These are phyloP conservation scores for Tenualosa thibaudeaui DNA, from an alignment of 2,797 vertebrate species.

Conservation along the genomic window DNA sequence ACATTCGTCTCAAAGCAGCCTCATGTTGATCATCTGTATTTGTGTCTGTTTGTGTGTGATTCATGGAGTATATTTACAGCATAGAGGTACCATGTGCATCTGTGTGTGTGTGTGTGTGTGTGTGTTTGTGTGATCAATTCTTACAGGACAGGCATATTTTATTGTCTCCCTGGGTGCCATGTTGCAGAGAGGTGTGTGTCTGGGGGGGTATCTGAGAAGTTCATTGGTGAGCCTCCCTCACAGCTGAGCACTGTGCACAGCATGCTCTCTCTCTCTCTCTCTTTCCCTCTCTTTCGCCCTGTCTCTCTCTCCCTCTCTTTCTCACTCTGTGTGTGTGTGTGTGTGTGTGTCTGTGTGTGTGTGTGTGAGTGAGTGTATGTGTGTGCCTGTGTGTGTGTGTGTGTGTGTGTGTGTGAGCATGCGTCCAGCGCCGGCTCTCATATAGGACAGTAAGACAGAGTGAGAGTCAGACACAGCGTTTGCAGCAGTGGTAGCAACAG, in stretches of 20 bases:
- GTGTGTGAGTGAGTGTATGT: not conserved
- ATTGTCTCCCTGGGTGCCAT: not conserved
- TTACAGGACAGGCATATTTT: not conserved
- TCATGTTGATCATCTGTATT: too few relatives aligned
- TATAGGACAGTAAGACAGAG: conserved; percentile 45
- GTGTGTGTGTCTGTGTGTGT: not conserved
- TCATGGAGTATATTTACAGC: too few relatives aligned
- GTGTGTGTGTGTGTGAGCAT: conserved; percentile 34
- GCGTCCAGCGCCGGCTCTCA: conserved; percentile 27
- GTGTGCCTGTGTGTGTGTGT: not conserved
- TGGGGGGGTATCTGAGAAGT: conserved; percentile 47
- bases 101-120: too few relatives aligned
- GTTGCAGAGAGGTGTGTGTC: conserved; percentile 27
- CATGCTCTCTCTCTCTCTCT: not conserved
- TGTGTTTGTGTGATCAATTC: not conserved
- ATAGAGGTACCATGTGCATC: too few relatives aligned
- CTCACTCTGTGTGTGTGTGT: not conserved
- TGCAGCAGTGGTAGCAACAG: conserved; percentile 55
- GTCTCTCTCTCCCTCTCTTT: not conserved
- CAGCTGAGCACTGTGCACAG: conserved; percentile 40
- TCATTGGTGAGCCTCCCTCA: conserved; percentile 35
- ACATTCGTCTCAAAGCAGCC: too few relatives aligned
- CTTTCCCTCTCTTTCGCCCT: not conserved
- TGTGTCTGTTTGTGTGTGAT: too few relatives aligned
- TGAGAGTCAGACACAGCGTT: conserved; percentile 23